A percentile compares a stretch with the other conserved stretches of the same genome.
Conservation (phyloP, 37 sponge, comb jelly and placozoan genomes). For the Theonella swinhoei region DNA sequence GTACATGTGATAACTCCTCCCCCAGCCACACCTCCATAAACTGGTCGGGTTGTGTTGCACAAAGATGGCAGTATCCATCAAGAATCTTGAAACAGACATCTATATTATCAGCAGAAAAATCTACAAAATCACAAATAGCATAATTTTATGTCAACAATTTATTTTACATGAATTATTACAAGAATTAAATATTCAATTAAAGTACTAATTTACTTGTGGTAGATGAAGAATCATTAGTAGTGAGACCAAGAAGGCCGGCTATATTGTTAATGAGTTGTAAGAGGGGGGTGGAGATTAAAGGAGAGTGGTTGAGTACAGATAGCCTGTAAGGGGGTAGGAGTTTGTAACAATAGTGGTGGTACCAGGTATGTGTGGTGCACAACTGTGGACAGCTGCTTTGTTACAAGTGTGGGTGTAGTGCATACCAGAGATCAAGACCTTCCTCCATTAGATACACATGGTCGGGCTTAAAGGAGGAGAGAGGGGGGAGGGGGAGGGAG, state of each 20-base stretch:
- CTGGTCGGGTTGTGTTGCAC: slow-evolving; percentile 39
- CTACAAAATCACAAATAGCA: background rate
- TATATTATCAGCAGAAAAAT: slow-evolving; percentile 57
- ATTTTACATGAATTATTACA: no score
- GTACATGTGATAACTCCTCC: background rate
- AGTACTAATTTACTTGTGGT: no score
- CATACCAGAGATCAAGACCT: slow-evolving; percentile 74
- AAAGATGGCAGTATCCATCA: slow-evolving; percentile 64
- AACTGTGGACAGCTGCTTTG: no score
- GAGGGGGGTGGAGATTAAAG: slow-evolving; percentile 47
- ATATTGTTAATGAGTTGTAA: slow-evolving; percentile 67
- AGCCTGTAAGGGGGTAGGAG: slow-evolving; percentile 38
- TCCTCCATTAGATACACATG: slow-evolving; percentile 80
- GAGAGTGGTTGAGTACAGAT: slow-evolving; percentile 43
- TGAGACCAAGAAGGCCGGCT: slow-evolving; percentile 56
- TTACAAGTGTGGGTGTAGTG: background rate
- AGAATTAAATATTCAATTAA: no score
- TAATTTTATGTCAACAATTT: no score
- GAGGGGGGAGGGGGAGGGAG: background rate
- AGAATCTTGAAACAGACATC: slow-evolving; percentile 58
- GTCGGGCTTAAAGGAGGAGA: slow-evolving; percentile 24
- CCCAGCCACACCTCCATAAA: slow-evolving; percentile 72
- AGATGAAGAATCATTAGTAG: slow-evolving; percentile 44
- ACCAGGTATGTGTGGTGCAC: no score
- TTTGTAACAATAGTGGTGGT: no score